Percentiles rank a stretch among this genome's conserved stretches.
Evolutionary conservation across 1,140 invertebrate genomes (phyloP).

Genomic region (Drosophila sulfurigaster): DNA sequence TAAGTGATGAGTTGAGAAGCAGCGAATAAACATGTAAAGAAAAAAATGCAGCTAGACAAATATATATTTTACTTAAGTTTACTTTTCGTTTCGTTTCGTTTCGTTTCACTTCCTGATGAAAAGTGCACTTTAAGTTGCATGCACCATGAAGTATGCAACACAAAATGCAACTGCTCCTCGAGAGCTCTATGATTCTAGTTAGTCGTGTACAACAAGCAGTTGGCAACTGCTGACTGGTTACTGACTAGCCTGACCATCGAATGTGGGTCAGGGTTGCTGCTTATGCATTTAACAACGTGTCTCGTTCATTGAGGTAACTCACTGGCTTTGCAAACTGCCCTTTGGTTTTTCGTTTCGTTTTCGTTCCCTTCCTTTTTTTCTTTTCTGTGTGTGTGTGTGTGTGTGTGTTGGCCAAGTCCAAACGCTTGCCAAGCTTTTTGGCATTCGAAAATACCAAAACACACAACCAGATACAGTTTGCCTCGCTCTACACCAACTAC

Average conservation of each 20-base stretch:
- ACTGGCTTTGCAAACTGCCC: constrained; percentile 37
- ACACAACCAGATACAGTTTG: constrained; percentile 9
- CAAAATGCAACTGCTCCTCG: constrained; percentile 14
- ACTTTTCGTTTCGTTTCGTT: constrained; percentile 43
- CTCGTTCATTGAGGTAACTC: constrained; percentile 49
- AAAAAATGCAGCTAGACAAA: constrained; percentile 41
- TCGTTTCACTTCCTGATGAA: constrained; percentile 43
- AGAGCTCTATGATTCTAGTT: not conserved
- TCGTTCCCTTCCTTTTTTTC: constrained; percentile 10
- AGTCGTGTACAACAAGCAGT: not conserved
- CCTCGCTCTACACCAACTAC: constrained; percentile 1
- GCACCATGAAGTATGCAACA: constrained; percentile 56
- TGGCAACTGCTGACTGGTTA: not conserved
- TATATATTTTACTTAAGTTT: constrained; percentile 53
- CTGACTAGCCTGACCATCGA: constrained; percentile 1
- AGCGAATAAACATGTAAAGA: constrained; percentile 50
- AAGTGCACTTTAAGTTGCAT: constrained; percentile 63
- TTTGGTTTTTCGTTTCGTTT: constrained; percentile 15
- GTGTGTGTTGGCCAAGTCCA: constrained; percentile 39
- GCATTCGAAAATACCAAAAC: constrained; percentile 22
- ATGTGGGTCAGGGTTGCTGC: constrained; percentile 64
- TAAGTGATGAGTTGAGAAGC: constrained; percentile 64
- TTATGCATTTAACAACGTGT: constrained; percentile 67
- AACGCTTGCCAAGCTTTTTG: constrained; percentile 38
- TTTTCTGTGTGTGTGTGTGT: constrained; percentile 16